Percentiles rank a stretch among this genome's conserved stretches.
Conservation (phyloP, 30 jellyfish, hydroid and myxozoan species). For the Pelagia noctiluca region DNA sequence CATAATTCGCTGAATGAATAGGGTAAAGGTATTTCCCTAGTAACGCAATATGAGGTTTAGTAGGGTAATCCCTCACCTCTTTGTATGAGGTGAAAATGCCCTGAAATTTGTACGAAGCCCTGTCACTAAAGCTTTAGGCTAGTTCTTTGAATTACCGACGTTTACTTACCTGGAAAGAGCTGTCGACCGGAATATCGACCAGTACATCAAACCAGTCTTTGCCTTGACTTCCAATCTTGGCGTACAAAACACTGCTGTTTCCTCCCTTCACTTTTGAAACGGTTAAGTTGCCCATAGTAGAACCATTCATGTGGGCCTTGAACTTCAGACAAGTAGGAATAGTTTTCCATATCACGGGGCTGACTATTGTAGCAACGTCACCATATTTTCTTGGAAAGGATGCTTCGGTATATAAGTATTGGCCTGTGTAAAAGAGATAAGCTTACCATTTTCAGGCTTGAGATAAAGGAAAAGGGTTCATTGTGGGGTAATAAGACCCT, state of each 20-base stretch:
- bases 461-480: too few relatives aligned
- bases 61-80: too few relatives aligned
- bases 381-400: conserved; percentile 63
- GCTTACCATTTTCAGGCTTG: too few relatives aligned
- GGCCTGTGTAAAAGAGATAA: conserved; percentile 13
- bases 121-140: too few relatives aligned
- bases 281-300: not conserved
- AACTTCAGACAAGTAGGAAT: conserved; percentile 32
- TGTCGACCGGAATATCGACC: conserved; percentile 41
- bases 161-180: too few relatives aligned
- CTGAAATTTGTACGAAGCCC: too few relatives aligned
- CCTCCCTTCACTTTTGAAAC: conserved; percentile 16
- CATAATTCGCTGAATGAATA: too few relatives aligned
- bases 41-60: too few relatives aligned
- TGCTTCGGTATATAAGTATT: conserved; percentile 51
- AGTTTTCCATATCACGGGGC: conserved; percentile 31
- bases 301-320: conserved; percentile 55
- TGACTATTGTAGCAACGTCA: conserved; percentile 40
- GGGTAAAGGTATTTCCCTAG: too few relatives aligned
- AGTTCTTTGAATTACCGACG: too few relatives aligned
- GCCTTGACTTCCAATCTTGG: conserved; percentile 43
- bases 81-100: too few relatives aligned
- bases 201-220: conserved; percentile 21
- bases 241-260: not conserved
- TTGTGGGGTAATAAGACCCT: not conserved